Evolutionary conservation across 92 coral and sea anemone genomes (phyloP).

Genomic region (Galaxea fascicularis): DNA sequence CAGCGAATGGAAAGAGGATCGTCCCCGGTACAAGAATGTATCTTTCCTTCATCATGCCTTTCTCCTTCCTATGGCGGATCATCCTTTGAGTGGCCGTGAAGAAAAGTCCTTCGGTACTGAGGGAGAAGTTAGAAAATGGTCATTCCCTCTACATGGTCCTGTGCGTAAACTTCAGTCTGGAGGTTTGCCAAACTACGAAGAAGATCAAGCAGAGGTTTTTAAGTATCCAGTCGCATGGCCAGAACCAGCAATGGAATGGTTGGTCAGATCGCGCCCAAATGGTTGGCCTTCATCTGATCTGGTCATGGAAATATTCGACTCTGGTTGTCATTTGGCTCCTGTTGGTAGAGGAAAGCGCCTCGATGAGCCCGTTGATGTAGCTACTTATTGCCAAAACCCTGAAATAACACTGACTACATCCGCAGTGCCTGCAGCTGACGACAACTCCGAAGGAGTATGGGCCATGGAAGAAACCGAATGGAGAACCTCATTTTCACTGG

Average conservation of each 20-base stretch:
- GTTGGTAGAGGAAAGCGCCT: slow-evolving; percentile 79
- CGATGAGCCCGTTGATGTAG: slow-evolving; percentile 54
- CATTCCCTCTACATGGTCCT: slow-evolving; percentile 71
- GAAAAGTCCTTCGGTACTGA: neutral
- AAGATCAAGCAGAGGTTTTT: slow-evolving; percentile 68
- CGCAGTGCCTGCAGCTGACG: neutral
- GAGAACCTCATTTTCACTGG: slow-evolving; percentile 83
- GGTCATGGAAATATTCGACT: slow-evolving; percentile 77
- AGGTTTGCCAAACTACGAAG: slow-evolving; percentile 52
- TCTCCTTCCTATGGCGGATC: slow-evolving; percentile 46
- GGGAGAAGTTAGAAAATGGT: neutral
- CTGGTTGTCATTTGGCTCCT: slow-evolving; percentile 85
- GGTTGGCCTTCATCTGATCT: slow-evolving; percentile 87
- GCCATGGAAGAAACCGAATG: slow-evolving; percentile 83
- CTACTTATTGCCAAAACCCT: slow-evolving; percentile 60
- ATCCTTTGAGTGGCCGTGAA: neutral
- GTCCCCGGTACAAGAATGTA: slow-evolving; percentile 64
- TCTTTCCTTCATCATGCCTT: slow-evolving; percentile 66
- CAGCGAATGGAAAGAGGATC: slow-evolving; percentile 71
- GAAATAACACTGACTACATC: slow-evolving; percentile 21
- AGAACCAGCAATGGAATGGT: slow-evolving; percentile 87
- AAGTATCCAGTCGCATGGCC: slow-evolving; percentile 84
- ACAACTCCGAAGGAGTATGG: neutral
- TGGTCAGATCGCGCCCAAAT: slow-evolving; percentile 73
- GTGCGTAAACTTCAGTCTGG: slow-evolving; percentile 63